phyloP scores from a whole-genome alignment of 1,140 invertebrate genomes.

The Yoshiicerus persimilis region DNA sequence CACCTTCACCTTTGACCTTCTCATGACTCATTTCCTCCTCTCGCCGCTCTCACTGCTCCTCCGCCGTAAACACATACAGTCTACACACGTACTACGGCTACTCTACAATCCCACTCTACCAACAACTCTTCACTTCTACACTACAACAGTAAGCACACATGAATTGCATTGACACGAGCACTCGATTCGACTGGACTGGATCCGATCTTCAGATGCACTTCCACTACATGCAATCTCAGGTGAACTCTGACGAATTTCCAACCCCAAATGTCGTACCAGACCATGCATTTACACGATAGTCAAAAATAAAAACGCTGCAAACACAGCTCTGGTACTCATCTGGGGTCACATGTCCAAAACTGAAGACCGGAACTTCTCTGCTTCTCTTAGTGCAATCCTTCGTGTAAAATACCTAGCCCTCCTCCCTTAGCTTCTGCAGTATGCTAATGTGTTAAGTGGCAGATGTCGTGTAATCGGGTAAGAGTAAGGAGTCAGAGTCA shows the following conservation, averaged over 20 bases:
- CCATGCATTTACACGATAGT: slow-evolving; percentile 96
- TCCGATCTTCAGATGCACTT: too few relatives aligned
- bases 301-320: slow-evolving; percentile 71
- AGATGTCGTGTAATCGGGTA: not conserved
- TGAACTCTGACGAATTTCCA: slow-evolving; percentile 49
- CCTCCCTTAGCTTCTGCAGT: not conserved
- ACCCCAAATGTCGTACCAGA: slow-evolving; percentile 92
- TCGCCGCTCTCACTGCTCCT: not conserved
- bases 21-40: slow-evolving; percentile 20
- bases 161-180: too few relatives aligned
- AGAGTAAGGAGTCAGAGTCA: not conserved
- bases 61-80: not conserved
- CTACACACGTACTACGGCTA: not conserved
- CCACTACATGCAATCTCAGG: too few relatives aligned
- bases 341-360: slow-evolving; percentile 24
- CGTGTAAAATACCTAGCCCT: not conserved
- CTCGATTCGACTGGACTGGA: too few relatives aligned
- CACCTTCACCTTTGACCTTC: not conserved
- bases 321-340: slow-evolving; percentile 95
- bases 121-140: too few relatives aligned
- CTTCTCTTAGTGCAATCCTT: not conserved
- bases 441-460: too few relatives aligned
- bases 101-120: not conserved
- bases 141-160: too few relatives aligned
- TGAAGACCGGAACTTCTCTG: not conserved